Evolutionary conservation across 2,888 invertebrate species (phyloP), one percentile per base, ranked within the genome.

Genomic region (Arctia plantaginis): DNA sequence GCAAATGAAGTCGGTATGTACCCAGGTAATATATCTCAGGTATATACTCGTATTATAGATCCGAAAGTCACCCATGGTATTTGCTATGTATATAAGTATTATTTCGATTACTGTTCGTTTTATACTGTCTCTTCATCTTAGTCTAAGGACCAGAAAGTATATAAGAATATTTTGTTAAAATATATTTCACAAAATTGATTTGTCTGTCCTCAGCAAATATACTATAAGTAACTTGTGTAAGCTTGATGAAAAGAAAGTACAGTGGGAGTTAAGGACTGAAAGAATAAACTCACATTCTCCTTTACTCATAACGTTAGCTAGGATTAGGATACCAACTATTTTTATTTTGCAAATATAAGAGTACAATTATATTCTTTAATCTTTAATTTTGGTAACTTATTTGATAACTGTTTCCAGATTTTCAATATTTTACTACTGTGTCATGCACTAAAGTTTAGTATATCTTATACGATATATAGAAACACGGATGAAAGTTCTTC

Each of bases 1-100:
- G 8, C n/a, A n/a, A 44, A 69, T 69, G 69, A 69, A 39, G 18
- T 55, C 55, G 35, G 69, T 55, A 69, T 35, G 69, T n/a, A 51
- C 23, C 33, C 18, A 55, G 7, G 55, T 55, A 33, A 35, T 69
- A 35, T 35, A 23, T 51, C 7, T 47, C 18, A 47, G 3, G 18
- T 47, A 67, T 10, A 55, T 10, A 55, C 51, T n/a, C 2, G 0
- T n/a, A 55, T n/a, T 55, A n/a, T 12, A 12, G 1, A 55, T 55
- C 51, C n/a, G 2, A 23, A 27, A 59, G 13, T 59, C 6, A 27
- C 27, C 6, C 27, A 59, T 59, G 27, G 13, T 59, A 59, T 59
- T 13, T 13, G 27, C 27, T 55, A n/a, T n/a, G 23, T 51, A 51
- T 51, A 35, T 35, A 35, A 35, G 51, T 12, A 55, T 23, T 27